Evolutionary conservation across 1,140 invertebrate genomes (phyloP), one percentile per base, ranked within the genome.

Genomic region (Aphaenogaster floridana): DNA sequence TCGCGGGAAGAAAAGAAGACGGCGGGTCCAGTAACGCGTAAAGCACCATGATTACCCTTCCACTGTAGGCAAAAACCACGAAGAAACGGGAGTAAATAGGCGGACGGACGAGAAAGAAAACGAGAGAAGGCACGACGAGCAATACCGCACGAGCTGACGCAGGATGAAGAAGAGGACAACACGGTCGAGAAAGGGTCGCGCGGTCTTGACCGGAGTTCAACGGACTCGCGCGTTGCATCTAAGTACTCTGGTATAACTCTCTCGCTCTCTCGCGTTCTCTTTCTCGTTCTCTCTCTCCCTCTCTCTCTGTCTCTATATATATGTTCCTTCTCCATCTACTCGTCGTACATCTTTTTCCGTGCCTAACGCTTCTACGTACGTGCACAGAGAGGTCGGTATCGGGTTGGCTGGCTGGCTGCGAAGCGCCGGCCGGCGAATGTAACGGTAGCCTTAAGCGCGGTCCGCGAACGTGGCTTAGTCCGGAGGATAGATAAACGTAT

Each of bases 381-480:
- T 84, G 80, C 69, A 48, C 69, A 34, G 64, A 57, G 50, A 74
- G 52, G 69, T 36, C 80, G 80, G 80, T 84, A 84, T 84, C 80
- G 68, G 80, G 11, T 15, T 81, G 36, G 76, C 42, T 78, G 39
- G 34, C 17, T 79, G 78, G 63, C 48, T 80, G 63, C 42, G 80
- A 74, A 74, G 54, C 42, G 68, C 69, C 54, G 36, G 64, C 39
- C 64, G 52, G 52, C 54, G 54, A 48, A 84, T 76, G 80, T 84
- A 84, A 84, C 80, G 80, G 80, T 84, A 84, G 80, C 80, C 80
- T 84, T 84, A 84, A 84, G 80, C 80, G 80, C 13, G 80, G 54
- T 84, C 69, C 80, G 80, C 80, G 80, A 84, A 84, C 69, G 80
- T 76, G 80, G 80, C 80, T 84, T 84, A 84, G 80, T 84, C 80